Conservation (phyloP, 2,113 vertebrate species). For the Sapajus apella region DNA sequence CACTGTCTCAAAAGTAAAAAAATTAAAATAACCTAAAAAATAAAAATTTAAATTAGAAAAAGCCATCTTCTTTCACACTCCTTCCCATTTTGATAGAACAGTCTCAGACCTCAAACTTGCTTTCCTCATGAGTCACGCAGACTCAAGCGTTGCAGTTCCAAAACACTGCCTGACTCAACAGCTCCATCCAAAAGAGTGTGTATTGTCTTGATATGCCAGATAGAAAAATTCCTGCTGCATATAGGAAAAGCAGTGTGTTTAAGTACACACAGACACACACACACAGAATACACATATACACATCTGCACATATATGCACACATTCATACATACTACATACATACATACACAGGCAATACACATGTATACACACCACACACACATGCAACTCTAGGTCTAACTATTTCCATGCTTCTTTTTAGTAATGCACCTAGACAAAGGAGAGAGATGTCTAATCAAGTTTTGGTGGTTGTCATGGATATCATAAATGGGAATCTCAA, state of each 20-base stretch:
- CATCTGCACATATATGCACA: not conserved
- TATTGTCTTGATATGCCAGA: slow-evolving; percentile 1
- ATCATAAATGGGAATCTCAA: not conserved
- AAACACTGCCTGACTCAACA: not conserved
- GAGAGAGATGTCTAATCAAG: not conserved
- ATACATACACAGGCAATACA: not conserved
- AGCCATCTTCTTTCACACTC: not conserved
- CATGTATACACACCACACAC: not conserved
- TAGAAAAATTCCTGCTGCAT: slow-evolving; percentile 50
- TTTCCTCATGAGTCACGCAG: not conserved
- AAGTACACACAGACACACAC: not conserved
- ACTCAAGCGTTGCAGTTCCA: not conserved
- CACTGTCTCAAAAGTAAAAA: too few species aligned
- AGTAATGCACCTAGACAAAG: not conserved
- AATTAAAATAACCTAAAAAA: not conserved
- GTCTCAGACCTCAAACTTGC: not conserved
- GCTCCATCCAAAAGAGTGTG: not conserved
- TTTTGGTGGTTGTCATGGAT: slow-evolving; percentile 7
- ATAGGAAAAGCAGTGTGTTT: not conserved
- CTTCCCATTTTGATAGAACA: not conserved
- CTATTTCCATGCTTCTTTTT: not conserved
- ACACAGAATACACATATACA: not conserved
- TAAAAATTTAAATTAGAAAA: not conserved
- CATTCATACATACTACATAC: not conserved
- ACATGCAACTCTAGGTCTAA: not conserved